A percentile compares a stretch with the other conserved stretches of the same genome.
Evolutionary conservation across 1,140 invertebrate genomes (phyloP).

Genomic region (Hirudo medicinalis): DNA sequence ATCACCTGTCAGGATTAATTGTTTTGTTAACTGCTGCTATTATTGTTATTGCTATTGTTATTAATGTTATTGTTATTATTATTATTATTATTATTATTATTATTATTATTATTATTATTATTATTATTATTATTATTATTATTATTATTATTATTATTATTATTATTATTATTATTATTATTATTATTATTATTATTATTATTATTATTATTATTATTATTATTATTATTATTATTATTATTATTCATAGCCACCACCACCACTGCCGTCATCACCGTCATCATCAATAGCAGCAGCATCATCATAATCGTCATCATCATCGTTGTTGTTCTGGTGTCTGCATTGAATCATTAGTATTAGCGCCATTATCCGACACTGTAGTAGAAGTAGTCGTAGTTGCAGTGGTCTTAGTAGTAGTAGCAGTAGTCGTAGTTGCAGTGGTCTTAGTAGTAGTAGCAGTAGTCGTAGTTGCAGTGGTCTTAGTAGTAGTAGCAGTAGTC

Average conservation of each 20-base stretch:
- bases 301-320: not conserved
- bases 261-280: not conserved
- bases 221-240: not conserved
- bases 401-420: too few species aligned
- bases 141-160: not conserved
- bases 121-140: not conserved
- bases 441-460: too few species aligned
- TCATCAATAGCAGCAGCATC: not conserved
- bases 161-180: not conserved
- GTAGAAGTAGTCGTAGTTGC: too few species aligned
- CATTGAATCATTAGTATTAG: too few species aligned
- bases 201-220: not conserved
- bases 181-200: slow-evolving; percentile 6
- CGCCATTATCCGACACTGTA: too few species aligned
- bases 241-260: not conserved
- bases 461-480: too few species aligned
- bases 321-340: too few species aligned
- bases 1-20: too few species aligned
- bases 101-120: slow-evolving; percentile 1
- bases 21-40: too few species aligned
- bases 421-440: too few species aligned
- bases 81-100: slow-evolving; percentile 5
- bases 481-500: too few species aligned
- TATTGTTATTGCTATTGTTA: not conserved
- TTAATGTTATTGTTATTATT: not conserved